Percentiles rank a stretch among this genome's conserved stretches.
Evolutionary conservation across 2,113 vertebrate genomes (phyloP).

Genomic region (Carlito syrichta): DNA sequence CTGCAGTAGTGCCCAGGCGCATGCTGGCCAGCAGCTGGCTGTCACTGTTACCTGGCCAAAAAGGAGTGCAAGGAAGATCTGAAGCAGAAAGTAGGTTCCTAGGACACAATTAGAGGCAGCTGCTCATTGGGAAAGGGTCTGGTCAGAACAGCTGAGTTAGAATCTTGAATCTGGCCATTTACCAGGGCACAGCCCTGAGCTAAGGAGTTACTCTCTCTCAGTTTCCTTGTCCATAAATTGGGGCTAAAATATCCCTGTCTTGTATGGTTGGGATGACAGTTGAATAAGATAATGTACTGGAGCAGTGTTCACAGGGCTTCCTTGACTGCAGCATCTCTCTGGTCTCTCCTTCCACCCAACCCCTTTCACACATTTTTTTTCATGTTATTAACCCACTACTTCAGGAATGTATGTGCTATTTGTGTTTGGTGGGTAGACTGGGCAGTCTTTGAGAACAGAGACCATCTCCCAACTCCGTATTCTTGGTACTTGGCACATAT

Average conservation of each 20-base stretch:
- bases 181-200: neutral
- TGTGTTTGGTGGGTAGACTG: neutral
- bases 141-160: neutral
- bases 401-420: neutral
- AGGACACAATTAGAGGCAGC: neutral
- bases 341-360: neutral
- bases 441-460: neutral
- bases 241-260: neutral
- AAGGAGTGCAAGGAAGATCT: neutral
- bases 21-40: neutral
- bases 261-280: neutral
- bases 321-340: neutral
- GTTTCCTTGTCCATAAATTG: neutral
- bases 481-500: neutral
- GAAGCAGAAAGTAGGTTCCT: neutral
- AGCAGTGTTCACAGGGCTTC: neutral
- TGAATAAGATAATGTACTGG: neutral
- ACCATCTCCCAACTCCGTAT: neutral
- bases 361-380: neutral
- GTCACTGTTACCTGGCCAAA: neutral
- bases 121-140: neutral
- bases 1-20: neutral
- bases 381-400: neutral
- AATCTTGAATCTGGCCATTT: neutral
- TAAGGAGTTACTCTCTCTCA: neutral